Percentiles rank a stretch among this genome's conserved stretches.
Evolutionary conservation across 2,797 vertebrate genomes (phyloP).

Genomic region (Sarcophilus harrisii): DNA sequence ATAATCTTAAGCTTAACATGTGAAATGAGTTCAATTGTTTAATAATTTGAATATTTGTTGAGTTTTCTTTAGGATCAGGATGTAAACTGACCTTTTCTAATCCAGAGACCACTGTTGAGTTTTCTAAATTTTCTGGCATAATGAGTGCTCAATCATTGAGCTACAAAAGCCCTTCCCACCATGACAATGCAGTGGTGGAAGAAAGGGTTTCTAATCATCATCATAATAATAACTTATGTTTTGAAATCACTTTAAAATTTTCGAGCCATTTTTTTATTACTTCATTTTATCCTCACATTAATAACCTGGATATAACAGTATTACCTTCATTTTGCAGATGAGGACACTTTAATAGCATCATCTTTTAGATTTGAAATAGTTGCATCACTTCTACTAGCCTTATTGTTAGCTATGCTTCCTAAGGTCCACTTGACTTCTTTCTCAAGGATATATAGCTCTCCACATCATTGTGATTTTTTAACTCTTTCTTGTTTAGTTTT

Average conservation of each 20-base stretch:
- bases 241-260: not conserved
- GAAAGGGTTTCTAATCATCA: not conserved
- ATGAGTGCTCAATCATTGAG: not conserved
- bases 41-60: not conserved
- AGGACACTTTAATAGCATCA: not conserved
- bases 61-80: not conserved
- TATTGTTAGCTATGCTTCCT: not conserved
- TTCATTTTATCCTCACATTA: not conserved
- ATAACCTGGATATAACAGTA: not conserved
- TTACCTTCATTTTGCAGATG: not conserved
- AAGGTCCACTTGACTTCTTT: not conserved
- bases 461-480: not conserved
- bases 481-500: not conserved
- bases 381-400: not conserved
- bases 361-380: not conserved
- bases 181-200: not conserved
- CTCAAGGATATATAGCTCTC: not conserved
- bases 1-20: not conserved
- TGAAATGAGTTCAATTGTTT: not conserved
- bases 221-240: not conserved
- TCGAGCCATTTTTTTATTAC: not conserved
- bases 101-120: not conserved
- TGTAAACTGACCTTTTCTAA: not conserved
- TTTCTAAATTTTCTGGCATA: not conserved
- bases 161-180: not conserved